These are phyloP conservation scores for Musca domestica DNA, from an alignment of 1,140 invertebrate species.

Conservation along the genomic window DNA sequence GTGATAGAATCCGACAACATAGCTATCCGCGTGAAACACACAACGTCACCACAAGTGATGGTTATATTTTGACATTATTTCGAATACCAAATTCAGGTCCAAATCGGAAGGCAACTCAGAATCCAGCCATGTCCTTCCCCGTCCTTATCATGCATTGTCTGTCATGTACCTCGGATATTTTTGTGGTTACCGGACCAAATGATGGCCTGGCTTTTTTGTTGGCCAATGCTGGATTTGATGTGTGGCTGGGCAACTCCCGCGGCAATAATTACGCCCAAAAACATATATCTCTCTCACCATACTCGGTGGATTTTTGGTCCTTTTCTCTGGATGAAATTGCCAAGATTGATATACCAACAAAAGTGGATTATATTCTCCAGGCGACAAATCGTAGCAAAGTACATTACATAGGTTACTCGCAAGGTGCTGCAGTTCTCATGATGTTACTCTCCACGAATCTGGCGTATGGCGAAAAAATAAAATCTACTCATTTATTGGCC, in stretches of 20 bases:
- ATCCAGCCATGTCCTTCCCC: constrained; percentile 23
- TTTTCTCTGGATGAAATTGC: constrained; percentile 67
- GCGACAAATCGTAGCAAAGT: constrained; percentile 55
- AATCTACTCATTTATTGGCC: constrained; percentile 58
- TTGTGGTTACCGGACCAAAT: constrained; percentile 37
- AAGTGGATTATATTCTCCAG: constrained; percentile 58
- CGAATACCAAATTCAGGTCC: constrained; percentile 54
- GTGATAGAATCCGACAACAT: constrained; percentile 39
- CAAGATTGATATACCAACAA: constrained; percentile 58
- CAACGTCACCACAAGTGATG: constrained; percentile 58
- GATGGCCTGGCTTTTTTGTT: constrained; percentile 1
- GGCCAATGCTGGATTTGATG: constrained; percentile 54
- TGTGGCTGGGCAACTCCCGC: constrained; percentile 63
- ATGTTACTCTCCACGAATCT: constrained; percentile 57
- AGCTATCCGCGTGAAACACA: constrained; percentile 51
- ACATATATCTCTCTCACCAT: constrained; percentile 50
- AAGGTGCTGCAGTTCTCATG: constrained; percentile 60
- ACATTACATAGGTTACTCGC: constrained; percentile 66
- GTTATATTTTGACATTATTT: constrained; percentile 61
- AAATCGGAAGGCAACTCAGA: constrained; percentile 33
- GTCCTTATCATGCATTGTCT: constrained; percentile 43
- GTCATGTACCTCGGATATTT: constrained; percentile 36
- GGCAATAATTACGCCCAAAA: constrained; percentile 66
- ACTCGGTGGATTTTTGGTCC: constrained; percentile 54
- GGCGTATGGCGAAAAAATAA: constrained; percentile 61